Conservation (phyloP, 2,888 invertebrate genomes). For the Bursaphelenchus okinawaensis region DNA sequence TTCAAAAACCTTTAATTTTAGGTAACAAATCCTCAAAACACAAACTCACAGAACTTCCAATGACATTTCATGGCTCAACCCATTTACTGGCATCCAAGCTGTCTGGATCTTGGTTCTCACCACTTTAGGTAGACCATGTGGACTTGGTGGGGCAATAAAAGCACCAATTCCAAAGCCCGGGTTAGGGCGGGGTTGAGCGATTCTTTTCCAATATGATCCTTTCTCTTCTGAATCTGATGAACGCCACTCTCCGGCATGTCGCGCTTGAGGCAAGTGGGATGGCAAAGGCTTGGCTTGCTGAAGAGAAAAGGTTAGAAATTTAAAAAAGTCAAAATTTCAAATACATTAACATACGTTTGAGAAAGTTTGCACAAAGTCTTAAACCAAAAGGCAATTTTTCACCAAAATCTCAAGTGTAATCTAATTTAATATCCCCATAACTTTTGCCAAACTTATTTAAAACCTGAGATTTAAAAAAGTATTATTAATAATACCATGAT, state of each 20-base stretch:
- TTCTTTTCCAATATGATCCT: not conserved
- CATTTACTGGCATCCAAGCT: constrained; percentile 1
- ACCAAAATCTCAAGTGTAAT: too few relatives aligned
- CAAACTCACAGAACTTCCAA: not conserved
- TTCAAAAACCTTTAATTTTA: too few relatives aligned
- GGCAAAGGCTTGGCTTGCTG: not conserved
- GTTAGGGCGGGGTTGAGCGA: not conserved
- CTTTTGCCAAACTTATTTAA: too few relatives aligned
- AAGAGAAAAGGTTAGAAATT: too few relatives aligned
- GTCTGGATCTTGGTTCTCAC: not conserved
- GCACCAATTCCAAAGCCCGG: not conserved
- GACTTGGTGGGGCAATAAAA: not conserved
- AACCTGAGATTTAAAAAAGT: too few relatives aligned
- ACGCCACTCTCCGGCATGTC: constrained; percentile 2
- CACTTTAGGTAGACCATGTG: not conserved
- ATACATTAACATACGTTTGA: too few relatives aligned
- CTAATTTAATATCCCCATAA: too few relatives aligned
- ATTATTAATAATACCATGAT: too few relatives aligned
- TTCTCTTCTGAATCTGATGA: not conserved
- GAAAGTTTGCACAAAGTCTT: too few relatives aligned
- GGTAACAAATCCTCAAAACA: not conserved
- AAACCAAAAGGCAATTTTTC: too few relatives aligned
- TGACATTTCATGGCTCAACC: not conserved
- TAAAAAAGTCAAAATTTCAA: too few relatives aligned
- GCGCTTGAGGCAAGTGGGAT: not conserved